Percentiles rank a stretch among this genome's conserved stretches.
phyloP scores from a whole-genome alignment of 2,797 vertebrate genomes.

The Rhinogobio ventralis region DNA sequence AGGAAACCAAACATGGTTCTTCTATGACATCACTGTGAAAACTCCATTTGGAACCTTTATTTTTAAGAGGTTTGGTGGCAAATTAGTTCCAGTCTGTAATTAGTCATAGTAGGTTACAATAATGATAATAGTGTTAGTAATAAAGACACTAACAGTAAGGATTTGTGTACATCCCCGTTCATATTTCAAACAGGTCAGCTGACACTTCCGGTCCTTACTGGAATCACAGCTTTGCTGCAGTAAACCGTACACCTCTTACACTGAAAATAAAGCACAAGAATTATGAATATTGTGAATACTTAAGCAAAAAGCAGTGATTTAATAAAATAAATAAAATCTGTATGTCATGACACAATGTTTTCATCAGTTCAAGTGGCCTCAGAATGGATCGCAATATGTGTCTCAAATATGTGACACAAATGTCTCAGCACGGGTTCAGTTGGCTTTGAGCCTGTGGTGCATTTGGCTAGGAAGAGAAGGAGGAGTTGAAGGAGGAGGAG shows the following conservation, averaged over 20 bases:
- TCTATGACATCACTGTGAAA: neutral
- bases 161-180: neutral
- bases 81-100: neutral
- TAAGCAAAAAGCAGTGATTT: neutral
- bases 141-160: neutral
- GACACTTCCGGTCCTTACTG: neutral
- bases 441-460: neutral
- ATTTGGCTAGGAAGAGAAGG: fast-evolving
- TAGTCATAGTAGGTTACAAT: neutral
- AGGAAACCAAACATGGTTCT: neutral
- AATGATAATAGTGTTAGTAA: neutral
- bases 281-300: neutral
- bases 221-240: neutral
- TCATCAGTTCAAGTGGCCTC: neutral
- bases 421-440: neutral
- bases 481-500: fast-evolving
- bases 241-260: neutral
- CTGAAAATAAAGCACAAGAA: slow-evolving; percentile 21
- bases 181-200: neutral
- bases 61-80: neutral
- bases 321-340: neutral
- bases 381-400: neutral
- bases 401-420: neutral
- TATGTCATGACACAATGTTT: neutral
- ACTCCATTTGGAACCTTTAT: neutral